Evolutionary conservation across 2,113 vertebrate species (phyloP), one percentile per base, ranked within the genome.

Genomic region (Indri indri): DNA sequence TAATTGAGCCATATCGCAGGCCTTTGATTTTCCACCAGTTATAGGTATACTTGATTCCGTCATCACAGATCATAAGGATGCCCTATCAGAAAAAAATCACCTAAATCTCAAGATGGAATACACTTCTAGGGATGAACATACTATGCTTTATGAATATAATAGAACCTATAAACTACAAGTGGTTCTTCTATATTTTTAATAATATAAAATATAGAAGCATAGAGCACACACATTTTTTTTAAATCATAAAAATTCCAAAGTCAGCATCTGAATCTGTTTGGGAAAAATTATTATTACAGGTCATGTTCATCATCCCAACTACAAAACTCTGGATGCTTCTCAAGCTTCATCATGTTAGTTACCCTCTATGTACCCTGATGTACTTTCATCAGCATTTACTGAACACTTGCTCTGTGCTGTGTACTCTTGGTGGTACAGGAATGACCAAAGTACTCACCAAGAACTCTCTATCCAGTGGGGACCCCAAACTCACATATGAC

Each of bases 1-100:
- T 97, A 95, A 97, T 80, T 40, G 86, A 80, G 14, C 84, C 37
- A 94, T 96, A 98, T 96, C 95, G 81, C 76, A 73, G 85, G 94
- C 9, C 57, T 97, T 98, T 97, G 80, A 96, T 94, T 97, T 98
- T 96, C 27, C 1, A 37, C 11, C 50, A n/a, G 1, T 82, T 40
- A 84, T 52, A 18, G 2, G 5, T 70, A 10, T n/a, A 70, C 65
- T 93, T 83, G 27, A 89, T 92, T 88, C 83, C 8, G 54, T 90
- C 65, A 95, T 50, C n/a, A 90, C 25, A 94, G 14, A 73, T 9
- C 42, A 4, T 76, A 12, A 90, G 4, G 3, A 83, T 79, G 4
- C 8, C 65, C 5, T 45, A 70, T 77, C 9, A 86, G 40, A 81
- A 70, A 79, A 81, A 71, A 30, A 10, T 63, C 57, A 14, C 23